These are phyloP conservation scores for Microchirus variegatus DNA, from an alignment of 2,797 vertebrate genomes.

Conservation along the genomic window DNA sequence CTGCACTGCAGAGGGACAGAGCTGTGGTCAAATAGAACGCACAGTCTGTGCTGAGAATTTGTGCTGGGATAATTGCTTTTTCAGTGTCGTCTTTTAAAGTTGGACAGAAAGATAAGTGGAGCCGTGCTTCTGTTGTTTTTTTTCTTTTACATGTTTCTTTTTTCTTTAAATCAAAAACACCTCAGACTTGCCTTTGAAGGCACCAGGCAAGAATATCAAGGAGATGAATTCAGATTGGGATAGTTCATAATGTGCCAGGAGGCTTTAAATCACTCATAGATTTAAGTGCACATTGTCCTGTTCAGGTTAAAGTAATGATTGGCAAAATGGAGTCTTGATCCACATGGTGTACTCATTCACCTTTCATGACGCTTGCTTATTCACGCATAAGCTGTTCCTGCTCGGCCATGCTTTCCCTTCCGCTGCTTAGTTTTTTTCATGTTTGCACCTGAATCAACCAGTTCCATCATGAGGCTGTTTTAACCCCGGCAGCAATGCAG, in stretches of 20 bases:
- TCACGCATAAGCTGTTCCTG: background rate
- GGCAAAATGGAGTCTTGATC: slow-evolving; percentile 2
- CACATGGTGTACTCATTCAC: slow-evolving; percentile 10
- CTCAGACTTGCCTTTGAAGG: slow-evolving; percentile 11
- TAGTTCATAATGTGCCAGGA: background rate
- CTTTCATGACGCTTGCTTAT: slow-evolving; percentile 3
- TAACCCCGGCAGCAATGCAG: slow-evolving; percentile 25
- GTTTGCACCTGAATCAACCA: slow-evolving; percentile 8
- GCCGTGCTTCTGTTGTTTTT: slow-evolving; percentile 7
- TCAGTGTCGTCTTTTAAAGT: slow-evolving; percentile 12
- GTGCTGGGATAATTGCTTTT: slow-evolving; percentile 38
- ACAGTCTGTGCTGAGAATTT: slow-evolving; percentile 22
- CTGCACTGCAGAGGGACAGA: slow-evolving; percentile 5
- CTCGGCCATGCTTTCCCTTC: slow-evolving; percentile 1
- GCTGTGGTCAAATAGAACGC: slow-evolving; percentile 22
- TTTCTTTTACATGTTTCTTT: background rate
- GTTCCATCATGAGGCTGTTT: slow-evolving; percentile 19
- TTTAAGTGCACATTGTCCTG: background rate
- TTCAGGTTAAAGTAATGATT: slow-evolving; percentile 4
- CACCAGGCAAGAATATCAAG: background rate
- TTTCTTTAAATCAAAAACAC: slow-evolving; percentile 1
- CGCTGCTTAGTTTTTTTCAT: background rate
- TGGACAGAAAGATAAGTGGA: slow-evolving; percentile 1
- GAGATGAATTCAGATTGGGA: background rate
- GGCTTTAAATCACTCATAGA: slow-evolving; percentile 9